These are phyloP conservation scores for Sinotaia quadrata DNA, from an alignment of 2,888 invertebrate species.

Conservation along the genomic window DNA sequence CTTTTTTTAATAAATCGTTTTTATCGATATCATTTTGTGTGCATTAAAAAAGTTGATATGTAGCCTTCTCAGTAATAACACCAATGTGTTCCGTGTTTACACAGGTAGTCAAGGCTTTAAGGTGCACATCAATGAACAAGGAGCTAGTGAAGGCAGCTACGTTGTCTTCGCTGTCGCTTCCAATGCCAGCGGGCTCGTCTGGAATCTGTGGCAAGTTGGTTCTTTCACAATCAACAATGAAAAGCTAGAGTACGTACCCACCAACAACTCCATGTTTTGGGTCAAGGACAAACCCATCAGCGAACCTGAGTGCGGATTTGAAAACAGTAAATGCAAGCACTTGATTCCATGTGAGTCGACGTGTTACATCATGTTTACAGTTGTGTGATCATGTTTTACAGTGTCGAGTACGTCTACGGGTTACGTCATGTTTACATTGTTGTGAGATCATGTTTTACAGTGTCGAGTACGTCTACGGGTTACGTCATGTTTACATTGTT, in stretches of 20 bases:
- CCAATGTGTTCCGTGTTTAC: neutral
- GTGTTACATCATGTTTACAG: no score
- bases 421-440: no score
- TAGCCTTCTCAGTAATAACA: no score
- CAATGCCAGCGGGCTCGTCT: neutral
- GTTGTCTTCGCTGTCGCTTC: constrained; percentile 7
- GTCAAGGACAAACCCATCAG: constrained; percentile 11
- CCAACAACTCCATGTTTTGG: constrained; percentile 17
- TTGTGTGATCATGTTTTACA: no score
- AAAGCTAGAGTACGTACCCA: neutral
- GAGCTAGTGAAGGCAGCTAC: constrained; percentile 23
- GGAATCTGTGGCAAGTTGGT: constrained; percentile 21
- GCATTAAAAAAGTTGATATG: no score
- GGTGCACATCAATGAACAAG: constrained; percentile 17
- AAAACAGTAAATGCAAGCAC: constrained; percentile 10
- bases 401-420: no score
- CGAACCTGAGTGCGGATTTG: constrained; percentile 27
- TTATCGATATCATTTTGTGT: no score
- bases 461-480: no score
- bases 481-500: no score
- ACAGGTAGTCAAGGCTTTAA: constrained; percentile 14
- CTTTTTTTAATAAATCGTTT: no score
- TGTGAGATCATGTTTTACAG: no score
- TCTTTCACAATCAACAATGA: constrained; percentile 3
- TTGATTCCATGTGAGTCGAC: neutral